phyloP scores from a whole-genome alignment of 2,888 invertebrate genomes.

The Phyto melanocephala region DNA sequence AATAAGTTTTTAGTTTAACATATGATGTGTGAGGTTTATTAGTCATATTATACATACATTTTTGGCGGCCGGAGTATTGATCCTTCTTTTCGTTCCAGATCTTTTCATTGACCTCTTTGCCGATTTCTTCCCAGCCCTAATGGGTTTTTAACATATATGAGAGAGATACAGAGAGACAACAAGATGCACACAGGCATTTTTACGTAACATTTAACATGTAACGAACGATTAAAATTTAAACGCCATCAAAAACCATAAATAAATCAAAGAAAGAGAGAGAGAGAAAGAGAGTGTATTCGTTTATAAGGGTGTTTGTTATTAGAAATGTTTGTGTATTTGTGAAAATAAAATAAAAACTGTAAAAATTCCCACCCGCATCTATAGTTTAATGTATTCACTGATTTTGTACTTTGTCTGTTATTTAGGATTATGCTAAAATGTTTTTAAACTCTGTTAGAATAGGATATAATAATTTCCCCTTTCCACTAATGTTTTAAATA shows the following conservation, averaged over 20 bases:
- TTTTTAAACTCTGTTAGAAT: neutral
- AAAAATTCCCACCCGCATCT: neutral
- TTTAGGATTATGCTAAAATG: neutral
- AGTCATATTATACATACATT: conserved; percentile 84
- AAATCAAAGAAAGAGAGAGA: conserved; percentile 64
- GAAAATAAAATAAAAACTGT: neutral
- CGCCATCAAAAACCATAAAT: conserved; percentile 56
- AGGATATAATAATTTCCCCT: neutral
- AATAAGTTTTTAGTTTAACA: conserved; percentile 39
- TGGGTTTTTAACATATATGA: conserved; percentile 60
- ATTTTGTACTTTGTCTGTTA: neutral
- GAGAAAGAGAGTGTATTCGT: conserved; percentile 64
- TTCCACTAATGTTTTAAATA: neutral
- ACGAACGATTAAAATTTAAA: conserved; percentile 72
- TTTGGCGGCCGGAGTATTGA: conserved; percentile 93
- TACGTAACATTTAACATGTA: conserved; percentile 69
- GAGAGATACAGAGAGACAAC: conserved; percentile 36
- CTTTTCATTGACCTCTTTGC: conserved; percentile 92
- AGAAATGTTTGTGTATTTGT: conserved; percentile 14
- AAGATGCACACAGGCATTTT: conserved; percentile 63
- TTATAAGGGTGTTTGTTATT: conserved; percentile 38
- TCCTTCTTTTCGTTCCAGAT: conserved; percentile 92
- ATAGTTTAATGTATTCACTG: neutral
- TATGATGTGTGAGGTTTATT: conserved; percentile 57
- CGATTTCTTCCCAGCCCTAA: conserved; percentile 91